Conservation (phyloP, 2,797 vertebrate genomes). For the Ptychadena robeensis region DNA sequence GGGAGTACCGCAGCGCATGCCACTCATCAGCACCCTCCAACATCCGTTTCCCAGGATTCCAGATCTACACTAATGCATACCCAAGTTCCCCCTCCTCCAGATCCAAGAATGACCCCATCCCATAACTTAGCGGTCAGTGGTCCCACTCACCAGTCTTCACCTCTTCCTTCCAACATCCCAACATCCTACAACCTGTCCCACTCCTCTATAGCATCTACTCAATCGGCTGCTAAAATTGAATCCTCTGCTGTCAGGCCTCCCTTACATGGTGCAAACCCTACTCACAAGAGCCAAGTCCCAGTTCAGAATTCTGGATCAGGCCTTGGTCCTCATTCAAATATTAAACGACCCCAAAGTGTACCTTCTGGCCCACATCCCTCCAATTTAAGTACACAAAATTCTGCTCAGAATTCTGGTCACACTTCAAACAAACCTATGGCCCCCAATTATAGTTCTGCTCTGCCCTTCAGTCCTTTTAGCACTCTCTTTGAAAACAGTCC, state of each 20-base stretch:
- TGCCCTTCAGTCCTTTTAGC: slow-evolving; percentile 81
- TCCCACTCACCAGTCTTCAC: slow-evolving; percentile 70
- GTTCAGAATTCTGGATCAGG: slow-evolving; percentile 76
- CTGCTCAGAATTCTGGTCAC: slow-evolving; percentile 81
- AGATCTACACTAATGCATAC: slow-evolving; percentile 77
- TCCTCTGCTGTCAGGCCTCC: slow-evolving; percentile 72
- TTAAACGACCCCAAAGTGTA: slow-evolving; percentile 82
- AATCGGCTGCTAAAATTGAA: slow-evolving; percentile 76
- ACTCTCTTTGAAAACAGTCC: slow-evolving; percentile 79
- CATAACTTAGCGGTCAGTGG: slow-evolving; percentile 69
- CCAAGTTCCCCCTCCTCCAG: slow-evolving; percentile 76
- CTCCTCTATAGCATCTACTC: slow-evolving; percentile 70
- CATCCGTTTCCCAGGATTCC: slow-evolving; percentile 74
- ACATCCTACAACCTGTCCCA: slow-evolving; percentile 75
- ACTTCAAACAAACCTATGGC: slow-evolving; percentile 77
- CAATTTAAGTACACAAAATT: slow-evolving; percentile 84
- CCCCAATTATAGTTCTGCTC: slow-evolving; percentile 77
- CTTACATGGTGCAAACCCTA: slow-evolving; percentile 67
- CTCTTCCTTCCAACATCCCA: slow-evolving; percentile 68
- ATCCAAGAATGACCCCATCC: slow-evolving; percentile 78
- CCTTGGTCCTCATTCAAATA: slow-evolving; percentile 75
- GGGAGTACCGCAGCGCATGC: slow-evolving; percentile 72
- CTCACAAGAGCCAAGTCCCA: slow-evolving; percentile 76
- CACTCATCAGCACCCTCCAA: slow-evolving; percentile 73
- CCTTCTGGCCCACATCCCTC: slow-evolving; percentile 82